Conservation (phyloP, 2,113 vertebrate genomes). For the Recurvirostra avosetta region DNA sequence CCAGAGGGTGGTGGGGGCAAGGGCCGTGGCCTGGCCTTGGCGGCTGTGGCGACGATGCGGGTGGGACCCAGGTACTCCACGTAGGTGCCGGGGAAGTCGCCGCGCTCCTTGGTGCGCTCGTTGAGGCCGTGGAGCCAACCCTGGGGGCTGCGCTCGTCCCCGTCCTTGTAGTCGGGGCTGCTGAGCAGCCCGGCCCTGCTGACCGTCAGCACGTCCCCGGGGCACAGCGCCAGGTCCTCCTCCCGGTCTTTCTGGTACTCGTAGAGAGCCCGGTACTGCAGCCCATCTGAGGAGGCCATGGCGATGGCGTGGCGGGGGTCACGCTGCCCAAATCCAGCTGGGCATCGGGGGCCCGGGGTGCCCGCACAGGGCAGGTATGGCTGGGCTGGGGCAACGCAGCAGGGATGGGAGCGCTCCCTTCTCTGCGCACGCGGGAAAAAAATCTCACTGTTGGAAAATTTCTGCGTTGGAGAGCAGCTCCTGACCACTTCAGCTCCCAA, state of each 20-base stretch:
- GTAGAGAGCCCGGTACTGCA: constrained; percentile 81
- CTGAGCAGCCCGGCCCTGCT: constrained; percentile 61
- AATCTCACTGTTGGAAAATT: neutral
- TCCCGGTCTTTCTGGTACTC: constrained; percentile 79
- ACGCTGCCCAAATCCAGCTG: fast-evolving
- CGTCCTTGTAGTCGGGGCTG: constrained; percentile 75
- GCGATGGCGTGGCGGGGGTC: neutral
- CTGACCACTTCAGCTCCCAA: neutral
- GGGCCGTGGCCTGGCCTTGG: constrained; percentile 75
- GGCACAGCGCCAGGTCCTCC: constrained; percentile 79
- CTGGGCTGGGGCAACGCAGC: fast-evolving
- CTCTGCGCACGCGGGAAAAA: neutral
- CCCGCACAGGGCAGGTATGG: fast-evolving
- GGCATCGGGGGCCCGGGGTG: fast-evolving
- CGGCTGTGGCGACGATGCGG: neutral
- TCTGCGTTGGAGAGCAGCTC: neutral
- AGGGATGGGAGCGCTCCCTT: neutral
- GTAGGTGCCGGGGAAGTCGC: constrained; percentile 82
- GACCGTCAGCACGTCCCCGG: constrained; percentile 78
- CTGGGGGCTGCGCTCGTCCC: constrained; percentile 73
- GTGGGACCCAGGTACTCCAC: constrained; percentile 79
- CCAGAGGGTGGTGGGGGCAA: constrained; percentile 54
- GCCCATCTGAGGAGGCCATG: constrained; percentile 76
- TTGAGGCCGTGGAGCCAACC: constrained; percentile 83
- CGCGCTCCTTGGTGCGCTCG: constrained; percentile 80